Evolutionary conservation across 2,888 invertebrate genomes (phyloP).

Genomic region (Aelia acuminata): DNA sequence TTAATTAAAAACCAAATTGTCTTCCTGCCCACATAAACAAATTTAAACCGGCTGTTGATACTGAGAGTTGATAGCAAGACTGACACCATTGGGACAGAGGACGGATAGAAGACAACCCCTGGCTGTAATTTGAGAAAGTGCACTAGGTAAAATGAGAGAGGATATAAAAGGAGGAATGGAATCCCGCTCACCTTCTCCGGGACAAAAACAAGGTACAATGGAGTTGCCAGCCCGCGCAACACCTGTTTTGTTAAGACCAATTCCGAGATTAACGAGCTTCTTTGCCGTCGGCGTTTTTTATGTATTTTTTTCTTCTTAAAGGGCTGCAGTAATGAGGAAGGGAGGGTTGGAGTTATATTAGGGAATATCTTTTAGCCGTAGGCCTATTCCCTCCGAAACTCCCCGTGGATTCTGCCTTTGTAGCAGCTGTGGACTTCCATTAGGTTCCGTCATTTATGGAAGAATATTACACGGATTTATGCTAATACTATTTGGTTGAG

Average conservation of each 20-base stretch:
- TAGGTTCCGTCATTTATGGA: background rate
- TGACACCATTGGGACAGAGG: conserved; percentile 9
- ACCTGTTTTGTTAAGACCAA: conserved; percentile 42
- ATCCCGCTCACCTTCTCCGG: background rate
- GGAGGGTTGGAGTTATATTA: background rate
- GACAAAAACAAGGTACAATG: background rate
- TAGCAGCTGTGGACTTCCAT: background rate
- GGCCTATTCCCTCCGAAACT: background rate
- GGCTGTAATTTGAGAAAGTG: conserved; percentile 47
- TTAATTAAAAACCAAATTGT: no score
- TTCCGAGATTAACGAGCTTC: conserved; percentile 48
- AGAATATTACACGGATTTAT: background rate
- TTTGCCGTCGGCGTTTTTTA: background rate
- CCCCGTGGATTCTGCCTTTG: conserved; percentile 12
- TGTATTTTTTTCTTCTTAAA: background rate
- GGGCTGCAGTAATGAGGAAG: conserved; percentile 10
- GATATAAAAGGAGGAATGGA: conserved; percentile 35
- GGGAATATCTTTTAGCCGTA: conserved; percentile 5
- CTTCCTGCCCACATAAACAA: no score
- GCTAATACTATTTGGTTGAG: background rate
- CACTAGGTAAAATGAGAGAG: conserved; percentile 51
- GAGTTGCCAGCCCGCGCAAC: conserved; percentile 17
- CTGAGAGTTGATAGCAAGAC: background rate
- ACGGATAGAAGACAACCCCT: conserved; percentile 18
- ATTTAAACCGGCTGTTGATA: background rate